Evolutionary conservation across 2,888 invertebrate species (phyloP), one percentile per base, ranked within the genome.

Genomic region (Drosophila parthenogenetica): DNA sequence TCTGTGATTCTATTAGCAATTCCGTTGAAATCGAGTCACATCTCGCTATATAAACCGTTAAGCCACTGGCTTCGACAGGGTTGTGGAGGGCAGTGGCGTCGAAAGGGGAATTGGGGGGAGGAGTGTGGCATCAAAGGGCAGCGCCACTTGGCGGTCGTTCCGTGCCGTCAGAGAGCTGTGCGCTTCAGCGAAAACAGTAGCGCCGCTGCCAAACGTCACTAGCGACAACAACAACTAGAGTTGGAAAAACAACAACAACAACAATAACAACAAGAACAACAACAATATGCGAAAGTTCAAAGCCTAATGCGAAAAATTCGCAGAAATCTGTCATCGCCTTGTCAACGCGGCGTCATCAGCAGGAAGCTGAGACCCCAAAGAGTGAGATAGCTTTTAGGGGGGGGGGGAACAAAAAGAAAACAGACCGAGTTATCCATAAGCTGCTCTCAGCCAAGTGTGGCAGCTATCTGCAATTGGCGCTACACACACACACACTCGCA

Each of bases 321-420:
- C 83, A 79, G 90, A 90, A 90, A 90, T 90, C 90, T 90, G 90
- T 90, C 90, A 90, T 90, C 90, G 87, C 88, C 87, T 84, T 90
- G 90, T 90, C 90, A 89, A 88, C 86, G 79, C 70, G 87, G 62
- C 86, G 77, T 84, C 87, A 87, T 77, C 87, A 75, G 64, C 82
- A 82, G 79, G 73, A 81, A 78, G 73, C 83, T 65, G 77, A 64
- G 69, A 58, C 67, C 54, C 60, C 55, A 72, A 39, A n/a, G 49
- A 39, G 55, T n/a, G 25, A 29, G 14, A 11, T 14, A 39, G 48
- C 4, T 10, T 25, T 14, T 14, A 39, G 25, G 25, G 42, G 0
- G 14, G 16, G 17, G 3, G 40, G 45, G 45, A 19, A 19, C 22
- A 17, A 39, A n/a, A 32, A 37, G 8, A n/a, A 54, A 42, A 7